phyloP scores from a whole-genome alignment of 30 jellyfish, hydroid and myxozoan species.

The Sanderia malayensis region DNA sequence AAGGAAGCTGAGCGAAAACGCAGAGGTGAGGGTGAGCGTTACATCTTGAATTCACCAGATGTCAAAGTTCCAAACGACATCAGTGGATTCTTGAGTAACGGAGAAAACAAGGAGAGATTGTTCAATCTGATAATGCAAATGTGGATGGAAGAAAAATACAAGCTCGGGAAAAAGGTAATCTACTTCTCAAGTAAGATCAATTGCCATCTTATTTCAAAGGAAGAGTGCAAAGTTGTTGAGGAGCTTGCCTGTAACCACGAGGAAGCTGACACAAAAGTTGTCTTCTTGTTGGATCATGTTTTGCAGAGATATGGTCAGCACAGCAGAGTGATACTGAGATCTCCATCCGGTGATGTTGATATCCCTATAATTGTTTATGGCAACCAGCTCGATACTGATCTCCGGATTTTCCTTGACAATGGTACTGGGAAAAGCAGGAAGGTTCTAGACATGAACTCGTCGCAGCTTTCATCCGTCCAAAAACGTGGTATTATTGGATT shows the following conservation, averaged over 20 bases:
- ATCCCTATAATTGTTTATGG: conserved; percentile 19
- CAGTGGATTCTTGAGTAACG: conserved; percentile 22
- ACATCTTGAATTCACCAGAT: conserved; percentile 4
- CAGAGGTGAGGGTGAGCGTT: conserved; percentile 34
- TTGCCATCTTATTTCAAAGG: neutral
- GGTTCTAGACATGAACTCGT: conserved; percentile 21
- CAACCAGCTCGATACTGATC: conserved; percentile 5
- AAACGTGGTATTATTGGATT: conserved; percentile 17
- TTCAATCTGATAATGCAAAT: neutral
- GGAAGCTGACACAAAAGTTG: conserved; percentile 38
- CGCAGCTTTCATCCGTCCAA: conserved; percentile 19
- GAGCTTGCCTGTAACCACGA: conserved; percentile 18
- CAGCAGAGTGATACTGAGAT: conserved; percentile 16
- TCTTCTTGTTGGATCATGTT: conserved; percentile 4
- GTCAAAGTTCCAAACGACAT: conserved; percentile 19
- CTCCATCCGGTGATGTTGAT: conserved; percentile 39
- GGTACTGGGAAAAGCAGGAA: conserved; percentile 34
- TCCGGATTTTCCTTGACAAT: conserved; percentile 24
- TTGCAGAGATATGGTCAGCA: conserved; percentile 10
- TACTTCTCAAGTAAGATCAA: conserved; percentile 8
- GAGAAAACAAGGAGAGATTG: conserved; percentile 31
- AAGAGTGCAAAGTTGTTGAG: conserved; percentile 16
- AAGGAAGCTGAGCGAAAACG: conserved; percentile 20
- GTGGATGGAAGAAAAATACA: conserved; percentile 7
- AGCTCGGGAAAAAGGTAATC: conserved; percentile 8